Evolutionary conservation across 2,113 vertebrate species (phyloP).

Genomic region (Semicossyphus pulcher): DNA sequence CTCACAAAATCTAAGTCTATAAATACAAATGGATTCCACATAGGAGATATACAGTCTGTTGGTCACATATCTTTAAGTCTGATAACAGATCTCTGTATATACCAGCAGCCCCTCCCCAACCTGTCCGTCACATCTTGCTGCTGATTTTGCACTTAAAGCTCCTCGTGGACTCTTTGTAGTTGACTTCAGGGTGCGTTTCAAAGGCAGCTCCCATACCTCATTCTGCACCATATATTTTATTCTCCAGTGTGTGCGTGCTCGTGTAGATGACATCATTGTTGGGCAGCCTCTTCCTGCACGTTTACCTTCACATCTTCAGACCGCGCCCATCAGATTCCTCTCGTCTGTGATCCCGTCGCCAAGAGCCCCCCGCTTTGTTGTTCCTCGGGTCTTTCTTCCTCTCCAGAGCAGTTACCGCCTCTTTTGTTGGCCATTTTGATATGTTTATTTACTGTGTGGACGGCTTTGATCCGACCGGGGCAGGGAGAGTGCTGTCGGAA

Average conservation of each 20-base stretch:
- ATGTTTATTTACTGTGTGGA: conserved; percentile 75
- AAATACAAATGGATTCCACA: neutral
- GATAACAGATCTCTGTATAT: conserved; percentile 6
- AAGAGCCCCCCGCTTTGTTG: conserved; percentile 58
- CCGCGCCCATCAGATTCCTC: conserved; percentile 26
- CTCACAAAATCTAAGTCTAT: neutral
- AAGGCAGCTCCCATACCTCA: conserved; percentile 42
- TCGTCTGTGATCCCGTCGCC: neutral
- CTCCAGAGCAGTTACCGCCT: conserved; percentile 55
- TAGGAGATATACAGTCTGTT: neutral
- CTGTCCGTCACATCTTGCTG: conserved; percentile 36
- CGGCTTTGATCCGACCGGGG: conserved; percentile 68
- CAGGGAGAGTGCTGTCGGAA: conserved; percentile 14
- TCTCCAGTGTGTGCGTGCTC: neutral
- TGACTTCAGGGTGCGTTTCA: conserved; percentile 53
- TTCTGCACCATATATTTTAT: conserved; percentile 22
- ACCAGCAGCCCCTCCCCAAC: neutral
- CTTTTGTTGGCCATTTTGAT: conserved; percentile 76
- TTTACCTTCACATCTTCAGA: conserved; percentile 50
- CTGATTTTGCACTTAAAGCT: conserved; percentile 44
- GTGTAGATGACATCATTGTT: conserved; percentile 48
- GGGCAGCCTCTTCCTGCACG: neutral
- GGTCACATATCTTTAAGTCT: neutral
- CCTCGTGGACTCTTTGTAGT: conserved; percentile 32
- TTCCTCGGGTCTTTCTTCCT: conserved; percentile 10